phyloP scores from a whole-genome alignment of 1,140 invertebrate species.

The Drosophila parvula region DNA sequence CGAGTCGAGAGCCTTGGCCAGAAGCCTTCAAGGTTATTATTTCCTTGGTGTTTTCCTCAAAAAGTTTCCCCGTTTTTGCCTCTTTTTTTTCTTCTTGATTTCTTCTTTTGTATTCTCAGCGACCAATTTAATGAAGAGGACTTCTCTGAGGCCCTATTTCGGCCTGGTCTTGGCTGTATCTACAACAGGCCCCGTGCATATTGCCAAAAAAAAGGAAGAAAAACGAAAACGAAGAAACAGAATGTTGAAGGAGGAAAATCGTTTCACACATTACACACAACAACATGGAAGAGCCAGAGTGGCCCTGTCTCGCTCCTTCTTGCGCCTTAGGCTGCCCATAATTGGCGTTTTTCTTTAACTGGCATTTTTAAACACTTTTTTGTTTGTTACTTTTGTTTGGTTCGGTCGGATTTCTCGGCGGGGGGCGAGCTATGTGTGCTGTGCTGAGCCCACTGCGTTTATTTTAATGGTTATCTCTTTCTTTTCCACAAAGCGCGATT shows the following conservation, averaged over 20 bases:
- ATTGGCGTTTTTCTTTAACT: conserved; percentile 38
- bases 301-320: conserved; percentile 43
- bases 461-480: conserved; percentile 42
- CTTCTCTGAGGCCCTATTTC: conserved; percentile 22
- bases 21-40: conserved; percentile 71
- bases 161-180: conserved; percentile 39
- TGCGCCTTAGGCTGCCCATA: conserved; percentile 36
- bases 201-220: conserved; percentile 20
- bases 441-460: conserved; percentile 20
- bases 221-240: conserved; percentile 10
- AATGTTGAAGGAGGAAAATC: conserved; percentile 43
- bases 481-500: conserved; percentile 44
- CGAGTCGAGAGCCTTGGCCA: conserved; percentile 45
- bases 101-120: background rate
- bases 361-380: conserved; percentile 31
- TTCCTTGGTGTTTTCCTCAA: conserved; percentile 47
- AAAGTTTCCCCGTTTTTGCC: conserved; percentile 25
- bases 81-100: background rate
- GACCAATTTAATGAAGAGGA: conserved; percentile 18
- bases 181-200: conserved; percentile 43
- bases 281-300: conserved; percentile 46
- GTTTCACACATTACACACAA: conserved; percentile 55
- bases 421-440: conserved; percentile 3
- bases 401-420: conserved; percentile 7
- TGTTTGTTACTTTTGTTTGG: conserved; percentile 3